These are phyloP conservation scores for Yponomeuta plumbellus DNA, from an alignment of 2,888 invertebrate genomes.

Conservation along the genomic window DNA sequence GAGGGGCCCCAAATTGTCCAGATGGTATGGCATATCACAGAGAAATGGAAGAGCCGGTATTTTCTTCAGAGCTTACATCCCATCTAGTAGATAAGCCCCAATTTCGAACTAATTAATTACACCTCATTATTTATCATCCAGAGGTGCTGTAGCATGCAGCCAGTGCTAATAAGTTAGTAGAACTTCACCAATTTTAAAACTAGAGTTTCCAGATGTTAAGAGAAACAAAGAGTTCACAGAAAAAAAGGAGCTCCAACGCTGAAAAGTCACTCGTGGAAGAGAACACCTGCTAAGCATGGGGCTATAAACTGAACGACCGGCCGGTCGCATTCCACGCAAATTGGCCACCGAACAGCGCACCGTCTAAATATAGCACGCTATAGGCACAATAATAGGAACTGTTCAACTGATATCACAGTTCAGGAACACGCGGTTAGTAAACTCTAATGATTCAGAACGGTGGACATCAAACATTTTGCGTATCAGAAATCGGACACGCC, in stretches of 20 bases:
- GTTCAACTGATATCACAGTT: neutral
- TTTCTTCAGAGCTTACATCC: neutral
- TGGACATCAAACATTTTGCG: neutral
- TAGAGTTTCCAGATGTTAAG: neutral
- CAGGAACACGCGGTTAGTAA: neutral
- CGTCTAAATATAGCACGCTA: slow-evolving; percentile 9
- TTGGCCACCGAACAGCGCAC: slow-evolving; percentile 9
- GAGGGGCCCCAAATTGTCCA: neutral
- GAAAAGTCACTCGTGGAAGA: neutral
- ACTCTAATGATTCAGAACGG: neutral
- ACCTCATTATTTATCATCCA: too few relatives aligned
- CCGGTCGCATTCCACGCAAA: slow-evolving; percentile 11
- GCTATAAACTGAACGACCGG: neutral
- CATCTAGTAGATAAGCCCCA: neutral
- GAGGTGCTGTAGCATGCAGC: too few relatives aligned
- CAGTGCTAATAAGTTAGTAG: too few relatives aligned
- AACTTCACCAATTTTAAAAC: too few relatives aligned
- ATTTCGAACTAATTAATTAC: too few relatives aligned
- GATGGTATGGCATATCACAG: neutral
- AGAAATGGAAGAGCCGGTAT: neutral
- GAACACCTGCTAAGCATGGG: neutral
- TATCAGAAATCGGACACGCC: too few relatives aligned
- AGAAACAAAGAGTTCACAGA: neutral
- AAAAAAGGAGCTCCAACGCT: neutral
- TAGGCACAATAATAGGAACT: slow-evolving; percentile 6